These are phyloP conservation scores for Tipula helvola DNA, from an alignment of 2,888 invertebrate species.

Conservation along the genomic window DNA sequence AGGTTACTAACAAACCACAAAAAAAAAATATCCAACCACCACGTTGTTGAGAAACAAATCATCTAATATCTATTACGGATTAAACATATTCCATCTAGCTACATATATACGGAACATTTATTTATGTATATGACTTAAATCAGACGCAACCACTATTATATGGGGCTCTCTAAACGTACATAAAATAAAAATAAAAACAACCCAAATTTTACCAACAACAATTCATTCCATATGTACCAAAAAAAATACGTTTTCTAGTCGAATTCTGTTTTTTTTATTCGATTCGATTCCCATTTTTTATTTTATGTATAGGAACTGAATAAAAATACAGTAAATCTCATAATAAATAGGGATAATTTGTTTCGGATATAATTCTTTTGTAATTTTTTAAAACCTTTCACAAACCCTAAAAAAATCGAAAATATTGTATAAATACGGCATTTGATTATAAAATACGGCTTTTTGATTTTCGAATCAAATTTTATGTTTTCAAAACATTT, in stretches of 20 bases:
- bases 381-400: constrained; percentile 4
- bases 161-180: not conserved
- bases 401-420: not conserved
- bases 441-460: not conserved
- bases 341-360: constrained; percentile 4
- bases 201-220: not conserved
- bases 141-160: not conserved
- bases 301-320: not conserved
- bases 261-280: not conserved
- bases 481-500: constrained; percentile 4
- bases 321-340: constrained; percentile 4
- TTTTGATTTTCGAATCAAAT: constrained; percentile 4
- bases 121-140: not conserved
- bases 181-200: not conserved
- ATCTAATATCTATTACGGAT: not conserved
- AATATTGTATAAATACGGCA: not conserved
- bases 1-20: not conserved
- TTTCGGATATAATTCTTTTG: not conserved
- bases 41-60: not conserved
- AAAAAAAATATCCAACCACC: not conserved
- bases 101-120: not conserved
- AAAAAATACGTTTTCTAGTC: not conserved
- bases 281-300: constrained; percentile 4
- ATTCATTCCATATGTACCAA: not conserved
- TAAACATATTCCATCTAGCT: not conserved